Base-by-base conservation (phyloP, 2,113 vertebrate species). In the Macquaria ambigua region DNA sequence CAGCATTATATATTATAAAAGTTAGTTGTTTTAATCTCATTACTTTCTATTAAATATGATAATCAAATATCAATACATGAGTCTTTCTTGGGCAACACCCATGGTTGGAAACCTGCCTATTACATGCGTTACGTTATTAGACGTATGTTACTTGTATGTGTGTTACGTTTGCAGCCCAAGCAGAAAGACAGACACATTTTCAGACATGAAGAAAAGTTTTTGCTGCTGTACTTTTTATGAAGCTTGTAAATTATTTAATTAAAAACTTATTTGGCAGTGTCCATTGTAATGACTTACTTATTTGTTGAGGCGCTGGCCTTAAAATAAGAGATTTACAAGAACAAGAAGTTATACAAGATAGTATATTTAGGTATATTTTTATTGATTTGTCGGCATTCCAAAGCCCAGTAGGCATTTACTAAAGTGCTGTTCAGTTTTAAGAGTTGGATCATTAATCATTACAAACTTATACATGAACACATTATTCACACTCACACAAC, bases 331-430 rank as follows among this genome's bases (percentile, higher is more conserved):
- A 50, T 64, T 73, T 31, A 34, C n/a, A 53, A 23, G 20, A 56
- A 12, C 15, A 21, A 48, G 21, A 64, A n/a, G 4, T 50, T 50
- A 41, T 34, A 48, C 18, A 23, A 6, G 15, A 55, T 10, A 1
- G 50, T 20, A 20, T n/a, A 31, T 52, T 79, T 84, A 34, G 0
- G 12, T 37, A 43, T 63, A 25, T 77, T 59, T 58, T 41, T 85
- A 82, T 88, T 82, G 87, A 75, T 88, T 88, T 75, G 74, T 66
- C 41, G 64, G 55, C 11, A 3, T 58, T 81, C 74, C 86, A 88
- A 84, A 82, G 48, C 55, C 74, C 7, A 3, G 50, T 14, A 63
- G 86, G 55, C 78, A 37, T 78, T 70, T 20, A 53, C n/a, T 53
- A 25, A 77, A 64, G 59, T 68, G 53, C 39, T 55, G 82, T 23